Conservation (phyloP, 2,797 vertebrate species). For the Pipistrellus kuhlii region DNA sequence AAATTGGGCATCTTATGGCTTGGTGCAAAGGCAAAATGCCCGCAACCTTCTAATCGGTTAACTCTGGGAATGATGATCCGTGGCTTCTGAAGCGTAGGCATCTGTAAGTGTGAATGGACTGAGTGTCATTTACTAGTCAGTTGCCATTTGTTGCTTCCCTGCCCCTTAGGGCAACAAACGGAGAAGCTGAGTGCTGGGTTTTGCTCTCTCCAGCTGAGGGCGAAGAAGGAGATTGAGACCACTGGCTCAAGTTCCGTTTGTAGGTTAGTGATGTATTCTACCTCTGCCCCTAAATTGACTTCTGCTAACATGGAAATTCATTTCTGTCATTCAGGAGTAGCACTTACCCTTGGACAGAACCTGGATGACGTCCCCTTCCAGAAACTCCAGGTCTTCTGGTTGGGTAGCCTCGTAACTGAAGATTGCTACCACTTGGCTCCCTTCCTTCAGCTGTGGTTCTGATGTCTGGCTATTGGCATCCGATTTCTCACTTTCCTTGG, state of each 20-base stretch:
- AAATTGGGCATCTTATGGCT: not conserved
- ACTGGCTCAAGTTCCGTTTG: not conserved
- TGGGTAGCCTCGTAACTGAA: conserved; percentile 91
- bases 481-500: conserved; percentile 27
- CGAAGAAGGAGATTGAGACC: not conserved
- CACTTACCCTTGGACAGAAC: conserved; percentile 91
- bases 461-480: conserved; percentile 81
- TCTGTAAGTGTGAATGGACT: not conserved
- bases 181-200: not conserved
- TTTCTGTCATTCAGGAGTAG: not conserved
- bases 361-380: conserved; percentile 91
- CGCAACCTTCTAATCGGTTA: not conserved
- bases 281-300: not conserved
- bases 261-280: not conserved
- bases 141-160: not conserved
- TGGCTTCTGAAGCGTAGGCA: not conserved
- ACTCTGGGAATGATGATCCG: not conserved
- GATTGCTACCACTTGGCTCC: conserved; percentile 89
- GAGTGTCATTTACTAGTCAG: not conserved
- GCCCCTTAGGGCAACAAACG: not conserved
- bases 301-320: not conserved
- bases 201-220: not conserved
- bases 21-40: not conserved
- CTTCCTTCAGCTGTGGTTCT: not conserved
- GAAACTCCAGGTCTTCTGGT: conserved; percentile 94